A percentile compares a stretch with the other conserved stretches of the same genome.
Conservation (phyloP, 2,888 invertebrate species). For the Parasteatoda lunata region DNA sequence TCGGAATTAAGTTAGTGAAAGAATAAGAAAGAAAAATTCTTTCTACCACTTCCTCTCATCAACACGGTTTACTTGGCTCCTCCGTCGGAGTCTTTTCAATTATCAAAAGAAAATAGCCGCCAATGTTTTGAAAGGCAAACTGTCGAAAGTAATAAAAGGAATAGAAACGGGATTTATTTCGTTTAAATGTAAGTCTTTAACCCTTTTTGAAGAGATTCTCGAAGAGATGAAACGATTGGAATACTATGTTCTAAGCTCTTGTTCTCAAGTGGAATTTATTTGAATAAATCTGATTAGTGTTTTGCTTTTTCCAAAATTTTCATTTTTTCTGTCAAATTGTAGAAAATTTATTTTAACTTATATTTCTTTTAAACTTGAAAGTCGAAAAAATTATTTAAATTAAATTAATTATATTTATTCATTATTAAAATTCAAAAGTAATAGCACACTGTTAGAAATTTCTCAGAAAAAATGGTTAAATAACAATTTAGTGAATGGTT, state of each 20-base stretch:
- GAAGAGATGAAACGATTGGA: neutral
- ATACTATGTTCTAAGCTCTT: neutral
- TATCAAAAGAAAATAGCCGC: conserved; percentile 59
- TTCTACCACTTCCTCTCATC: neutral
- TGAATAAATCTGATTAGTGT: neutral
- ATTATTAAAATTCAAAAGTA: too few relatives aligned
- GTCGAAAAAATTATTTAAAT: too few relatives aligned
- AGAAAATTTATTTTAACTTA: too few relatives aligned
- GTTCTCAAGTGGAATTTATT: neutral
- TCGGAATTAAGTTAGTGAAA: conserved; percentile 56
- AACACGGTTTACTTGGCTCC: conserved; percentile 5
- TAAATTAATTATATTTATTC: too few relatives aligned
- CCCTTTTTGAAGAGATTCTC: neutral
- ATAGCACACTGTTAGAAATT: too few relatives aligned
- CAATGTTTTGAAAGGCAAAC: conserved; percentile 35
- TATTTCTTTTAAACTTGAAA: too few relatives aligned
- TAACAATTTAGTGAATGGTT: too few relatives aligned
- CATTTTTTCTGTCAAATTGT: too few relatives aligned
- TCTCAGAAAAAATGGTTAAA: too few relatives aligned
- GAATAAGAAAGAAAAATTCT: conserved; percentile 31
- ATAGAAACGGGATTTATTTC: neutral
- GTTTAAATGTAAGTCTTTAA: neutral
- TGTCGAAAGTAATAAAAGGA: conserved; percentile 32
- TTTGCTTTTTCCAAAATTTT: neutral
- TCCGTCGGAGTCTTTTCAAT: conserved; percentile 49